These are phyloP conservation scores for Sebastes cheni DNA, from an alignment of 2,797 vertebrate genomes.

Conservation along the genomic window DNA sequence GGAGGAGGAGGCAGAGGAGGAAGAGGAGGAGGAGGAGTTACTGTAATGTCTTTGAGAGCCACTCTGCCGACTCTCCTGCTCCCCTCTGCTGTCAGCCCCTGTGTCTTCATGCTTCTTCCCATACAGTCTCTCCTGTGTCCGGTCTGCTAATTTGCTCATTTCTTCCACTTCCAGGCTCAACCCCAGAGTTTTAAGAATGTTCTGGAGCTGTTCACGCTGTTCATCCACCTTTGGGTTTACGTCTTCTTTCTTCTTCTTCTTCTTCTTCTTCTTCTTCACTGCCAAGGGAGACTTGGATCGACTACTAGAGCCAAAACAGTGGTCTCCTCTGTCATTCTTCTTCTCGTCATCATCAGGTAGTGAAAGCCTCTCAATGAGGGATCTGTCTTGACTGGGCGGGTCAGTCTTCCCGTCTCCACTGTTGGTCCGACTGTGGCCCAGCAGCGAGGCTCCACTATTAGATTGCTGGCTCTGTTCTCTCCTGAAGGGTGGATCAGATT, in stretches of 20 bases:
- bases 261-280: background rate
- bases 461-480: background rate
- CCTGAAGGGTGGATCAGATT: background rate
- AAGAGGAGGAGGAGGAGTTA: conserved; percentile 13
- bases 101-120: conserved; percentile 39
- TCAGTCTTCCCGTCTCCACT: background rate
- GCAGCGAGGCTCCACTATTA: background rate
- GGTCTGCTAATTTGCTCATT: conserved; percentile 51
- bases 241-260: conserved; percentile 11
- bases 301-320: background rate
- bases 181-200: conserved; percentile 65
- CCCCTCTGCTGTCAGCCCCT: background rate
- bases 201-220: conserved; percentile 56
- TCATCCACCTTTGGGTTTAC: conserved; percentile 13
- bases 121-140: conserved; percentile 70
- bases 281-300: conserved; percentile 7
- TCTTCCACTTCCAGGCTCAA: conserved; percentile 66
- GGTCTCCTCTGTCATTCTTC: background rate
- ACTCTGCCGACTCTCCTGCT: background rate
- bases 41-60: background rate
- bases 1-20: conserved; percentile 16
- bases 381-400: background rate
- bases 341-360: background rate
- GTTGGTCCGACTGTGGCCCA: background rate
- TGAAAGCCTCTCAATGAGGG: background rate